Evolutionary conservation across 1,140 invertebrate genomes (phyloP).

Genomic region (Trichomalopsis sarcophagae): DNA sequence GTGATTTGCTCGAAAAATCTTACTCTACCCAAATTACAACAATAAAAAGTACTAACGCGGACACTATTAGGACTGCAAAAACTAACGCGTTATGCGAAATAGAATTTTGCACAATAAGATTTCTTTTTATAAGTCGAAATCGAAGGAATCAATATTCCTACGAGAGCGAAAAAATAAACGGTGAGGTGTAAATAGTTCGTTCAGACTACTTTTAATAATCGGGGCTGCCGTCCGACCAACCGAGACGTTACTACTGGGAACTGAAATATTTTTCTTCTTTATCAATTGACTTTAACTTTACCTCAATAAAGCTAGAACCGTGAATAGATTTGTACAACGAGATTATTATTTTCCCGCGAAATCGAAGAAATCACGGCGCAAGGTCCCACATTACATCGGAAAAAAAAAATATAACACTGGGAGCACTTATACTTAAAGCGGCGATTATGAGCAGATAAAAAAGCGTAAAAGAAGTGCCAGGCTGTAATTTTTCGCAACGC

Average conservation of each 20-base stretch:
- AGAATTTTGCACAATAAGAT: too few species aligned
- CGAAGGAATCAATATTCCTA: too few species aligned
- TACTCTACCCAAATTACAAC: background rate
- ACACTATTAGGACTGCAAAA: too few species aligned
- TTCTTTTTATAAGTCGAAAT: too few species aligned
- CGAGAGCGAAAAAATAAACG: background rate
- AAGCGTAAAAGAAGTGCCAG: background rate
- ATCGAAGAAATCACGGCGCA: background rate
- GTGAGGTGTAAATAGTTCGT: background rate
- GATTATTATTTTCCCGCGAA: background rate
- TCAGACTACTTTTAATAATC: background rate
- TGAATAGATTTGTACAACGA: background rate
- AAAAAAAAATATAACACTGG: background rate
- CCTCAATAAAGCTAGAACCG: background rate
- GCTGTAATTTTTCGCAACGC: conserved; percentile 22
- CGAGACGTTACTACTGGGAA: background rate
- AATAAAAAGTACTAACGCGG: background rate
- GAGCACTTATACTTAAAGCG: background rate
- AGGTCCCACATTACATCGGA: background rate
- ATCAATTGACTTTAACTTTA: too few species aligned
- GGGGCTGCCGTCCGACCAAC: background rate
- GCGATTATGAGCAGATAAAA: background rate
- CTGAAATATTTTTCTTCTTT: background rate
- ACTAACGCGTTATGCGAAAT: too few species aligned
- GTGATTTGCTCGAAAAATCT: background rate